These are phyloP conservation scores for Lasioglossum calceatum DNA, from an alignment of 2,888 invertebrate genomes.

Conservation along the genomic window DNA sequence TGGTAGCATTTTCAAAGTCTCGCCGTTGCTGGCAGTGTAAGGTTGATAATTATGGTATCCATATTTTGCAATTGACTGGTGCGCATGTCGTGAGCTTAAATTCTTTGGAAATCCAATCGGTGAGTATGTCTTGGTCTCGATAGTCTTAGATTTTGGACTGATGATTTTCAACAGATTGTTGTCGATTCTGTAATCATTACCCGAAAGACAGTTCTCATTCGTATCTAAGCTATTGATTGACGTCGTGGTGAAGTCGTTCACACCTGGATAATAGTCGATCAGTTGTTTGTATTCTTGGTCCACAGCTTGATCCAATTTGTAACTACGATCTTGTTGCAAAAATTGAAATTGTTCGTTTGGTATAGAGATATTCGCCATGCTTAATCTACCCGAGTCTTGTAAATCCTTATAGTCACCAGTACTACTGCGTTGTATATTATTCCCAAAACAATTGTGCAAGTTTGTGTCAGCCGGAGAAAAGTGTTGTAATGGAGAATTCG, in stretches of 20 bases:
- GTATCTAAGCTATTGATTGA: slow-evolving; percentile 69
- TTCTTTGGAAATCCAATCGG: slow-evolving; percentile 80
- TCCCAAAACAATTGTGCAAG: slow-evolving; percentile 77
- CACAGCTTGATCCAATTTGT: slow-evolving; percentile 76
- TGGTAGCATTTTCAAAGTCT: slow-evolving; percentile 75
- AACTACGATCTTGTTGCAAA: slow-evolving; percentile 69
- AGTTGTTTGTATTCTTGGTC: slow-evolving; percentile 79
- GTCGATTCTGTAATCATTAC: slow-evolving; percentile 77
- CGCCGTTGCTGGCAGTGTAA: slow-evolving; percentile 78
- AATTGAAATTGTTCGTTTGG: slow-evolving; percentile 75
- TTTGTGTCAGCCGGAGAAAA: slow-evolving; percentile 80
- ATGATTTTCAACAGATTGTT: slow-evolving; percentile 76
- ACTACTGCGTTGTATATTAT: slow-evolving; percentile 75
- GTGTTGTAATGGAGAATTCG: slow-evolving; percentile 81
- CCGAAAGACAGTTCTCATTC: slow-evolving; percentile 71
- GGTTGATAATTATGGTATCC: slow-evolving; percentile 80
- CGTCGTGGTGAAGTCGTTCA: slow-evolving; percentile 74
- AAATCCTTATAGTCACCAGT: slow-evolving; percentile 79
- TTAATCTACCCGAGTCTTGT: slow-evolving; percentile 74
- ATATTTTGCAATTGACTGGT: slow-evolving; percentile 76
- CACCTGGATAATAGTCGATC: slow-evolving; percentile 72
- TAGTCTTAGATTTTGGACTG: slow-evolving; percentile 75
- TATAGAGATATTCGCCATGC: slow-evolving; percentile 69
- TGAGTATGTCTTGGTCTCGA: slow-evolving; percentile 73
- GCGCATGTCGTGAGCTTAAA: slow-evolving; percentile 68